Conservation (phyloP, 2,113 vertebrate genomes). For the Oceanites oceanicus region DNA sequence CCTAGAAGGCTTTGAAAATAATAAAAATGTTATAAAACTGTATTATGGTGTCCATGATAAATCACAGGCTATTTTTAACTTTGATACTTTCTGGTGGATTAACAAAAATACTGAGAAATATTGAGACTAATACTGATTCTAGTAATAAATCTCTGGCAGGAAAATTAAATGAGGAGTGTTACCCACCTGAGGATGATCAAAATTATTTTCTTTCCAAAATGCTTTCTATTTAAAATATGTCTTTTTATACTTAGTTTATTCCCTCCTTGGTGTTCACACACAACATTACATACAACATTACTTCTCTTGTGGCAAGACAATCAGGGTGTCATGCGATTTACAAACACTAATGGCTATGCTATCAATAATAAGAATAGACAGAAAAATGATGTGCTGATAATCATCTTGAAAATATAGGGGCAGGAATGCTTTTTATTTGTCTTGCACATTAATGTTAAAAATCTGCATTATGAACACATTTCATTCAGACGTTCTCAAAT, state of each 20-base stretch:
- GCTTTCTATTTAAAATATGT: not conserved
- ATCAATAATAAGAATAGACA: not conserved
- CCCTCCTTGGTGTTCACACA: not conserved
- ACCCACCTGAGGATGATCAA: not conserved
- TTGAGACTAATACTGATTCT: not conserved
- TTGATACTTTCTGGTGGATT: not conserved
- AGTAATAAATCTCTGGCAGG: not conserved
- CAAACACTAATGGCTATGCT: not conserved
- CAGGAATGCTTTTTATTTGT: not conserved
- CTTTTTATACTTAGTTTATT: not conserved
- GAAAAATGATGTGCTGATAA: not conserved
- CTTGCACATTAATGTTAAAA: not conserved
- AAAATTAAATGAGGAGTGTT: not conserved
- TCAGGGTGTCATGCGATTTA: not conserved
- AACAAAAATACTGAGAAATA: not conserved
- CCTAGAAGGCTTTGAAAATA: slow-evolving; percentile 31
- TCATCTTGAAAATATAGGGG: not conserved
- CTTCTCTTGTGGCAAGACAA: not conserved
- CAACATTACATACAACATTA: not conserved
- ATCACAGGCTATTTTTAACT: slow-evolving; percentile 31
- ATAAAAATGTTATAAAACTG: slow-evolving; percentile 1
- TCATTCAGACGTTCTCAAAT: not conserved
- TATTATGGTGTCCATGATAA: not conserved
- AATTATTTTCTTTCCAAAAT: not conserved
- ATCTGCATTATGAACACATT: not conserved